phyloP scores from a whole-genome alignment of 2,797 vertebrate species.

The Clarias platycephalus region DNA sequence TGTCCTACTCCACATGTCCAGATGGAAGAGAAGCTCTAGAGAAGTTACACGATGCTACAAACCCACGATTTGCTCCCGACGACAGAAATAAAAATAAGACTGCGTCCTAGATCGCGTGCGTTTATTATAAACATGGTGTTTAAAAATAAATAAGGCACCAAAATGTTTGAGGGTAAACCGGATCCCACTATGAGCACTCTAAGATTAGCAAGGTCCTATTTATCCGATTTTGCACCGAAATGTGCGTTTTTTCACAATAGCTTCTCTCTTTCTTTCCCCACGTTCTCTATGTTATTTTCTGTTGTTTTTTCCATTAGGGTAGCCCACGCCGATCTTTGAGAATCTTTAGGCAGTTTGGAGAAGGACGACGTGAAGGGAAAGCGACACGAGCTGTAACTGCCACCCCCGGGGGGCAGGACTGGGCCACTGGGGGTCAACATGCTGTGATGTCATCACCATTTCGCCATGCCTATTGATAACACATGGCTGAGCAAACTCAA shows the following conservation, averaged over 20 bases:
- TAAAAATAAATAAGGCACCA: not conserved
- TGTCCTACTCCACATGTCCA: slow-evolving; percentile 17
- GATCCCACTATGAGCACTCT: not conserved
- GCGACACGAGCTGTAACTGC: slow-evolving; percentile 54
- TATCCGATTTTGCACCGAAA: not conserved
- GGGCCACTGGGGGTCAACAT: slow-evolving; percentile 69
- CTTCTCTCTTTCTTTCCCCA: not conserved
- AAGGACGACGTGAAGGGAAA: slow-evolving; percentile 36
- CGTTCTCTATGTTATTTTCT: not conserved
- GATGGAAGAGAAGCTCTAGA: not conserved
- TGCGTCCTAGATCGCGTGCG: no score
- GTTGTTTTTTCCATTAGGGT: not conserved
- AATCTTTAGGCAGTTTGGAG: slow-evolving; percentile 18
- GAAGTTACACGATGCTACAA: not conserved
- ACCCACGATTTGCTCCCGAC: slow-evolving; percentile 5
- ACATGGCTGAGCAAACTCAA: slow-evolving; percentile 61
- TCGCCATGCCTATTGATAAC: slow-evolving; percentile 68
- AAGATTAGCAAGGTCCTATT: not conserved
- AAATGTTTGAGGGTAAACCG: not conserved
- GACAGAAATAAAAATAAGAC: not conserved
- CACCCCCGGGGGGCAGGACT: slow-evolving; percentile 59
- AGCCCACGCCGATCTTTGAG: not conserved
- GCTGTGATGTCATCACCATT: slow-evolving; percentile 70
- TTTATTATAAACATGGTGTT: not conserved
- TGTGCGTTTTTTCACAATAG: not conserved